phyloP scores from a whole-genome alignment of 2,888 invertebrate genomes.

The Eucera pruinosa region DNA sequence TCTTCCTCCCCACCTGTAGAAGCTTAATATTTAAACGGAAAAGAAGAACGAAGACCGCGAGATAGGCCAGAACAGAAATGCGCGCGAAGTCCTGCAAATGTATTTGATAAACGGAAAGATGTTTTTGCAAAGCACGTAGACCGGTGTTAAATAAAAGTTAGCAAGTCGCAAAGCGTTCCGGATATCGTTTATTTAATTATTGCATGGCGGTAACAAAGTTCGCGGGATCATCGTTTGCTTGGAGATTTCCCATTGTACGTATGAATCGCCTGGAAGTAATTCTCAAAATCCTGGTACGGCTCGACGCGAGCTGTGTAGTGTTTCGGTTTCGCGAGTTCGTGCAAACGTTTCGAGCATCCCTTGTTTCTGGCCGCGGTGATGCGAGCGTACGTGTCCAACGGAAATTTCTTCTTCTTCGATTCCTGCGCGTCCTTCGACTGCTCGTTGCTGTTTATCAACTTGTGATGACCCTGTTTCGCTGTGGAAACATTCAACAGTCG shows the following conservation, averaged over 20 bases:
- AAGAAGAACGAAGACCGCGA: no score
- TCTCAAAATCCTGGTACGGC: slow-evolving; percentile 24
- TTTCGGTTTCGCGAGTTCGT: slow-evolving; percentile 67
- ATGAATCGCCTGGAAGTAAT: slow-evolving; percentile 45
- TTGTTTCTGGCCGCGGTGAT: slow-evolving; percentile 67
- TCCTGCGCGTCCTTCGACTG: slow-evolving; percentile 51
- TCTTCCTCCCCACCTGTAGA: no score
- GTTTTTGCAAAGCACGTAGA: no score
- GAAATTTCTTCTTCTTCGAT: slow-evolving; percentile 53
- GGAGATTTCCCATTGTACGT: slow-evolving; percentile 1
- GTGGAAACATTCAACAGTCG: no score
- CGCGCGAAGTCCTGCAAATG: no score
- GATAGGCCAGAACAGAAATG: no score
- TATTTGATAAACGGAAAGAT: no score
- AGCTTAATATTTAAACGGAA: no score
- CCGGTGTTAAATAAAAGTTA: not conserved
- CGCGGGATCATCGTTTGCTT: slow-evolving; percentile 6
- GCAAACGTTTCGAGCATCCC: slow-evolving; percentile 66
- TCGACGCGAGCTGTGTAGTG: slow-evolving; percentile 4
- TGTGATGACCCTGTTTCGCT: slow-evolving; percentile 37
- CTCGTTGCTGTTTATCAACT: slow-evolving; percentile 64
- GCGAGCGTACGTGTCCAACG: slow-evolving; percentile 69
- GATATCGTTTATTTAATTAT: slow-evolving; percentile 17
- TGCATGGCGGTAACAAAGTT: not conserved
- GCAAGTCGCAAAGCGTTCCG: not conserved